Conservation (phyloP, 30 jellyfish, hydroid and myxozoan genomes). For the Pelagia noctiluca region DNA sequence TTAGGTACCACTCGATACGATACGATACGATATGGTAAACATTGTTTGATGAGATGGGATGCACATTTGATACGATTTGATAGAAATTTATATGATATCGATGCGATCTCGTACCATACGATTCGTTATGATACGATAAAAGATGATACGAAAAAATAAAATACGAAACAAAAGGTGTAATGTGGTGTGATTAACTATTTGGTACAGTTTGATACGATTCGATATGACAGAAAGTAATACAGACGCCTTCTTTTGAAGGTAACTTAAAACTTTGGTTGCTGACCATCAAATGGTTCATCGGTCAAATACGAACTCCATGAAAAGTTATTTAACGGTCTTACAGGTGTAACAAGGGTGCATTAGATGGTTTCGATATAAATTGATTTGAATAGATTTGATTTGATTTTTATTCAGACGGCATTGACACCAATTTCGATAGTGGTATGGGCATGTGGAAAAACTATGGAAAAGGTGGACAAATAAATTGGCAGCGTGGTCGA, state of each 20-base stretch:
- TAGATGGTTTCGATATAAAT: too few species aligned
- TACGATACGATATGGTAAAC: neutral
- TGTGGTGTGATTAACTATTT: neutral
- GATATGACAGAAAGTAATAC: too few species aligned
- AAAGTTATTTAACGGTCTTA: too few species aligned
- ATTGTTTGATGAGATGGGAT: too few species aligned
- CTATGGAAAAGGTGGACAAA: conserved; percentile 2
- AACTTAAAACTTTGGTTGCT: too few species aligned
- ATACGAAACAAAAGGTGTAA: neutral
- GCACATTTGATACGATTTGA: neutral
- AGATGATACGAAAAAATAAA: neutral
- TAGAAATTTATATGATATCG: neutral
- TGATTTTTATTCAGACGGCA: conserved; percentile 24
- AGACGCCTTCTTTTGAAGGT: too few species aligned
- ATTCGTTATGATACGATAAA: neutral
- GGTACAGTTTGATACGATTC: neutral
- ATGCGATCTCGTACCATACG: neutral
- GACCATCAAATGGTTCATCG: too few species aligned
- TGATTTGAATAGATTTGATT: too few species aligned
- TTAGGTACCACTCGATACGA: neutral
- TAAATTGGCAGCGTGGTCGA: conserved; percentile 57
- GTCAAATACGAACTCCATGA: too few species aligned
- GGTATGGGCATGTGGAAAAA: conserved; percentile 60
- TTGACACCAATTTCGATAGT: conserved; percentile 31
- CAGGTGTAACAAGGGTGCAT: too few species aligned